Evolutionary conservation across 2,113 vertebrate genomes (phyloP), one percentile per base, ranked within the genome.

Genomic region (Tragelaphus scriptus): DNA sequence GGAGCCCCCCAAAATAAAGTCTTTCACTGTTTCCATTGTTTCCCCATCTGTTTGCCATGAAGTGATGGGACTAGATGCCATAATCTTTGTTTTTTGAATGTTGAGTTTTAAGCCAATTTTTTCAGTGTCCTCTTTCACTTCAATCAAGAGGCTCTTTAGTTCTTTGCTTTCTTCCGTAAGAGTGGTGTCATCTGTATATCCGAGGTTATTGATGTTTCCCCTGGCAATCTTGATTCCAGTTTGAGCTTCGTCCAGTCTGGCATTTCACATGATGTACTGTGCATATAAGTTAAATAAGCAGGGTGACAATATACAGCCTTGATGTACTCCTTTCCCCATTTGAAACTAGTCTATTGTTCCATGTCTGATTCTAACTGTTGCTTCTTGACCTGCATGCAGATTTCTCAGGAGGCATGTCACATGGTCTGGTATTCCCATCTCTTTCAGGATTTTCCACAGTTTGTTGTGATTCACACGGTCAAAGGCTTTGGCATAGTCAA

Each of bases 1-100:
- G 19, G n/a, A 36, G n/a, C n/a, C 65, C 17, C 0, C 2, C 0
- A 21, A 71, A 36, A 36, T 11, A 36, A 36, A 36, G n/a, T 21
- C 65, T 36, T n/a, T 36, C 65, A 71, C 4, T 71, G 65, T 68
- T 68, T 68, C n/a, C n/a, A 36, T 36, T 68, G 32, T 71, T 71
- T 71, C n/a, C 65, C 65, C 19, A n/a, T 68, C 16, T 68, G 4
- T 68, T 36, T 21, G 17, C 32, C 65, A 21, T 68, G 32, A 36
- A 68, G 17, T 68, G 65, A 36, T 68, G 65, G 65, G 17, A 68
- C 32, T 0, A 1, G 17, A 36, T 71, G n/a, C 65, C n/a, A 36
- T 71, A 17, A 36, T 21, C n/a, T 68, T 68, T 0, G 9, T 71
- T 71, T 71, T 68, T 10, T 68, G 32, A 68, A 68, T 68, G n/a